These are phyloP conservation scores for Porites evermanni DNA, from an alignment of 92 coral and sea anemone species.

Conservation along the genomic window DNA sequence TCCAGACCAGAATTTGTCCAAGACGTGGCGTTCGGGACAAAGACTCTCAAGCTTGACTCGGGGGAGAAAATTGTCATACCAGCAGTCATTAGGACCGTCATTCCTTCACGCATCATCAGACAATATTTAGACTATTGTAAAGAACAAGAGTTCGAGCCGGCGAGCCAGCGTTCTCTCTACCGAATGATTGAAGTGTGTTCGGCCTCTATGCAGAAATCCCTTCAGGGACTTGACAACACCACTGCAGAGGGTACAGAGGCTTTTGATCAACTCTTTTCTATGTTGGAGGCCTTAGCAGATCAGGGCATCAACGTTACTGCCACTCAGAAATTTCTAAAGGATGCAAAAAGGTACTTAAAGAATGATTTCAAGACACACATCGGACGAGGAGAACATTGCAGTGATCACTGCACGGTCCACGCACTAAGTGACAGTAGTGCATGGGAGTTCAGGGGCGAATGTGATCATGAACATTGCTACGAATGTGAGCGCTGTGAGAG, in stretches of 20 bases:
- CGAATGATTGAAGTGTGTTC: conserved; percentile 61
- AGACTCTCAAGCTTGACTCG: conserved; percentile 41
- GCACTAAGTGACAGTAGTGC: conserved; percentile 32
- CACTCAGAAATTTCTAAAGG: conserved; percentile 35
- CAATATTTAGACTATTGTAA: too few species aligned
- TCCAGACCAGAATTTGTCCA: too few species aligned
- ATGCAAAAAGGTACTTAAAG: conserved; percentile 58
- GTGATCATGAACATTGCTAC: conserved; percentile 42
- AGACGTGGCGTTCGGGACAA: neutral
- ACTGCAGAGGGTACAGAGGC: conserved; percentile 44
- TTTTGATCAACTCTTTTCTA: conserved; percentile 21
- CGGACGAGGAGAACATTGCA: conserved; percentile 56
- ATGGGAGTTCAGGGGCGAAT: conserved; percentile 26
- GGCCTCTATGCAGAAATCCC: conserved; percentile 62
- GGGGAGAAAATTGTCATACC: conserved; percentile 18
- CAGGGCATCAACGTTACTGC: conserved; percentile 21
- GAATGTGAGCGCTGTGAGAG: too few species aligned
- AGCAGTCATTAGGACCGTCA: too few species aligned
- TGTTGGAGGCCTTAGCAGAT: conserved; percentile 32
- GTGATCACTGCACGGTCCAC: conserved; percentile 49
- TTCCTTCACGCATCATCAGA: too few species aligned
- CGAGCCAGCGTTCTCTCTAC: too few species aligned
- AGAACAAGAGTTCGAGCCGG: too few species aligned
- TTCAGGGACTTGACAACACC: conserved; percentile 21
- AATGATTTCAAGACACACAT: conserved; percentile 63